These are phyloP conservation scores for Gonatopus flavifemur DNA, from an alignment of 1,140 invertebrate genomes.

Conservation along the genomic window DNA sequence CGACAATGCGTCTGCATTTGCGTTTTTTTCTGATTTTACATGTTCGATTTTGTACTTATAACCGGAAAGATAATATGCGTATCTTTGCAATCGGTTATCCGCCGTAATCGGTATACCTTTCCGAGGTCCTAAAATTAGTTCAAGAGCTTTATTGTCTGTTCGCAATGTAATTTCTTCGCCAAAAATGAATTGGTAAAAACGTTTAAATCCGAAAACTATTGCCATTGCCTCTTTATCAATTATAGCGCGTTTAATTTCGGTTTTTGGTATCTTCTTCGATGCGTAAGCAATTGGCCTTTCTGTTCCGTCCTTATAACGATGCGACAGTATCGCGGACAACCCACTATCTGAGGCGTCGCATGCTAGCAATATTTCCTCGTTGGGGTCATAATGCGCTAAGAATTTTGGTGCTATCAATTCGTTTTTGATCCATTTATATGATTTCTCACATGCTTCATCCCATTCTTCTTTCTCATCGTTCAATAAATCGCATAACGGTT, in stretches of 20 bases:
- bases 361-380: constrained; percentile 34
- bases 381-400: constrained; percentile 43
- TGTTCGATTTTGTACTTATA: constrained; percentile 12
- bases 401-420: constrained; percentile 25
- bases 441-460: constrained; percentile 4
- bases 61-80: constrained; percentile 10
- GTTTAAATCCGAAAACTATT: constrained; percentile 30
- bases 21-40: too few species aligned
- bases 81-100: constrained; percentile 13
- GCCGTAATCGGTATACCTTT: constrained; percentile 14
- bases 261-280: constrained; percentile 31
- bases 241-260: constrained; percentile 29
- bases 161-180: constrained; percentile 7
- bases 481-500: constrained; percentile 13
- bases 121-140: constrained; percentile 10
- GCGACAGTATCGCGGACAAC: constrained; percentile 42
- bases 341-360: constrained; percentile 47
- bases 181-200: constrained; percentile 6
- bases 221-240: constrained; percentile 47
- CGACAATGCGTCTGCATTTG: constrained; percentile 14
- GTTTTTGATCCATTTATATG: constrained; percentile 26
- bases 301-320: constrained; percentile 31
- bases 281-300: constrained; percentile 43
- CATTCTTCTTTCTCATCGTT: constrained; percentile 4
- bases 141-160: constrained; percentile 9